Conservation (phyloP, 1,140 invertebrate genomes). For the Sminthurinus signatus region DNA sequence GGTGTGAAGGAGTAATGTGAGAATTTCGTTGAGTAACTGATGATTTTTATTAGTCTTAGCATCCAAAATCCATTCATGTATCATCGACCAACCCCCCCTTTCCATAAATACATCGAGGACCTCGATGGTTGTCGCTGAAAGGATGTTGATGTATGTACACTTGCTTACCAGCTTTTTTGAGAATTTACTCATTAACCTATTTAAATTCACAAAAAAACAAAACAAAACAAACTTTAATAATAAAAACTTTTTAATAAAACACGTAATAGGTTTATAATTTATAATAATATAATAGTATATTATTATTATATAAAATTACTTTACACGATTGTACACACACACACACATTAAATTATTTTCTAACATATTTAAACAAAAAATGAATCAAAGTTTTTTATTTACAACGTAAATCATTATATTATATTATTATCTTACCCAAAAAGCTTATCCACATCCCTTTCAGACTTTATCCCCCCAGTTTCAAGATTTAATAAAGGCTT, state of each 20-base stretch:
- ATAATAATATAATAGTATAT: no score
- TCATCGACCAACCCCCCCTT: conserved; percentile 80
- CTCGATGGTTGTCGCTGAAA: conserved; percentile 77
- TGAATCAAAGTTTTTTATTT: no score
- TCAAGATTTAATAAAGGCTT: conserved; percentile 65
- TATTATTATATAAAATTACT: no score
- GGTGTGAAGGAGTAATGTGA: conserved; percentile 71
- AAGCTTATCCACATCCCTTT: conserved; percentile 72
- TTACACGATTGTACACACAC: no score
- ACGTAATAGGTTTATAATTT: no score
- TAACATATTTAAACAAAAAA: no score
- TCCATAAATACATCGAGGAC: conserved; percentile 79
- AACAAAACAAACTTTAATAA: no score
- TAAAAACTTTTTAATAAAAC: no score
- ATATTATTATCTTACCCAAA: conserved; percentile 63
- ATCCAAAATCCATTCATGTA: conserved; percentile 81
- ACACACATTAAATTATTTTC: no score
- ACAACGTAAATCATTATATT: no score
- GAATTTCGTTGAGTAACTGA: conserved; percentile 73
- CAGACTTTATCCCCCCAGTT: conserved; percentile 77
- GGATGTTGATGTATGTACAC: conserved; percentile 89
- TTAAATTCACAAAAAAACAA: no score
- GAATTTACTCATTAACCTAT: conserved; percentile 92
- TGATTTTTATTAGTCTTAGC: conserved; percentile 74
- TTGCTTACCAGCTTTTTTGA: conserved; percentile 87